Percentiles rank a stretch among this genome's conserved stretches.
Evolutionary conservation across 2,113 vertebrate species (phyloP).

Genomic region (Pyxicephalus adspersus): DNA sequence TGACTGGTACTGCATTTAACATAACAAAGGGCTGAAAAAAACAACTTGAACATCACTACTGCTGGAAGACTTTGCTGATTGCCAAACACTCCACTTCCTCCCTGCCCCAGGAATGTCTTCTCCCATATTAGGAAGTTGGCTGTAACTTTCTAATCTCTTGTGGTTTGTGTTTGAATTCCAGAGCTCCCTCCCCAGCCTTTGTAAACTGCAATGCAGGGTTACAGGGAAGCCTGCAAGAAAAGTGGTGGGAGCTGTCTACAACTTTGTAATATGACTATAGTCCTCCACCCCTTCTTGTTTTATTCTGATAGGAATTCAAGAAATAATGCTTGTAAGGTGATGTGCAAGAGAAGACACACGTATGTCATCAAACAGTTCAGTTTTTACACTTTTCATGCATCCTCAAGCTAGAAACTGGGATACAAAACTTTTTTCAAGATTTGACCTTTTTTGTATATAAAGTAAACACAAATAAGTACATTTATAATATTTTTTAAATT

Average conservation of each 20-base stretch:
- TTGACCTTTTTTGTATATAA: too few species aligned
- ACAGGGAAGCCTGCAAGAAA: background rate
- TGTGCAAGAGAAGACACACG: too few species aligned
- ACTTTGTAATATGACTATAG: background rate
- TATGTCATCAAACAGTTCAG: too few species aligned
- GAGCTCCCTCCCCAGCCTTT: background rate
- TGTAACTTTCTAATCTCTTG: constrained; percentile 41
- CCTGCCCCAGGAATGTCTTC: constrained; percentile 25
- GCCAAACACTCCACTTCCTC: constrained; percentile 1
- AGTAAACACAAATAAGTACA: too few species aligned
- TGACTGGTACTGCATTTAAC: too few species aligned
- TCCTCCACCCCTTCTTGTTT: background rate
- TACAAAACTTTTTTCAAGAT: too few species aligned
- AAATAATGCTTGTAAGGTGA: background rate
- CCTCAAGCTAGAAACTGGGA: too few species aligned
- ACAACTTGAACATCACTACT: background rate
- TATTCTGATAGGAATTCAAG: background rate
- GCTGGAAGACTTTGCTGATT: background rate
- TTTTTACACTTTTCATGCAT: too few species aligned
- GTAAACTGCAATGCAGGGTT: background rate
- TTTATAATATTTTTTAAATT: too few species aligned
- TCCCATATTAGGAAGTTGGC: constrained; percentile 51
- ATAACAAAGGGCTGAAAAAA: background rate
- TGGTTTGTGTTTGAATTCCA: constrained; percentile 48
- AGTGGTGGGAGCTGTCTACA: background rate